phyloP scores from a whole-genome alignment of 2,888 invertebrate species.

The Protodeltote pygarga region DNA sequence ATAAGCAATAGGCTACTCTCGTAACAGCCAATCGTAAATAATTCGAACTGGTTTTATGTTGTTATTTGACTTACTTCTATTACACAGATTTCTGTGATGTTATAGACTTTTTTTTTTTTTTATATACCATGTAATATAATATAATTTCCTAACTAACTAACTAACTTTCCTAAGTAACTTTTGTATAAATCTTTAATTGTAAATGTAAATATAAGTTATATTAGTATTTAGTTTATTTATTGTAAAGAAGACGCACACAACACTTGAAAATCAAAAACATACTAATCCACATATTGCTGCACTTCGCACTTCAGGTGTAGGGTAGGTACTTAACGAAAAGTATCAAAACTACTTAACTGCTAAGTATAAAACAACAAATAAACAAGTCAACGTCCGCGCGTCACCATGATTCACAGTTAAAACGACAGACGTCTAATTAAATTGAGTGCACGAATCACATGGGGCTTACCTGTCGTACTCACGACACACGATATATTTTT shows the following conservation, averaged over 20 bases:
- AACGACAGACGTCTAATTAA: slow-evolving; percentile 61
- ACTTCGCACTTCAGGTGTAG: slow-evolving; percentile 42
- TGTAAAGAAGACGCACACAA: background rate
- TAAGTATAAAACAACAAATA: slow-evolving; percentile 30
- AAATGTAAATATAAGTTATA: too few species aligned
- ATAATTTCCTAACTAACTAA: too few species aligned
- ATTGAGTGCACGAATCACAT: slow-evolving; percentile 54
- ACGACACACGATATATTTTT: slow-evolving; percentile 12
- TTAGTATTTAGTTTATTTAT: too few species aligned
- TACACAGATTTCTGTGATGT: too few species aligned
- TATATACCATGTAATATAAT: too few species aligned
- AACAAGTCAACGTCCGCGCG: slow-evolving; percentile 20
- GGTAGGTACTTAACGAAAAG: slow-evolving; percentile 46
- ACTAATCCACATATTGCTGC: slow-evolving; percentile 53
- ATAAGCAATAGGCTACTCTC: too few species aligned
- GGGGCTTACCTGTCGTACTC: slow-evolving; percentile 30
- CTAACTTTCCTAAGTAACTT: too few species aligned
- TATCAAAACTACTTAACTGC: slow-evolving; percentile 19
- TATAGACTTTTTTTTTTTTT: too few species aligned
- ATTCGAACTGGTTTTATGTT: too few species aligned
- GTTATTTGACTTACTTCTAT: too few species aligned
- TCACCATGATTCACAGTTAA: slow-evolving; percentile 26
- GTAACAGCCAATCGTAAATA: too few species aligned
- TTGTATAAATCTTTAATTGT: too few species aligned
- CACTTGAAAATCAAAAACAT: slow-evolving; percentile 15